A percentile compares a stretch with the other conserved stretches of the same genome.
These are phyloP conservation scores for Homarus gammarus DNA, from an alignment of 2,888 invertebrate genomes.

Conservation along the genomic window DNA sequence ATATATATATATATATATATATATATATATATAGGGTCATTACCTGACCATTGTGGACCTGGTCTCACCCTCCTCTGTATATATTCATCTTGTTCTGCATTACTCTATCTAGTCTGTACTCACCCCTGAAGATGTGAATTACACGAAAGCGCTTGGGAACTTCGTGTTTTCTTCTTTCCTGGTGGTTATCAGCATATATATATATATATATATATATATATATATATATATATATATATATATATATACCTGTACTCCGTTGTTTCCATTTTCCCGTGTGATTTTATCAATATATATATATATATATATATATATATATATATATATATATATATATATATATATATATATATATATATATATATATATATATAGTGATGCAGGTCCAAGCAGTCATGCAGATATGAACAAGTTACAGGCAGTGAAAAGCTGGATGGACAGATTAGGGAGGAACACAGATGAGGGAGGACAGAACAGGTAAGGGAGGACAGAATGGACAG, in stretches of 20 bases:
- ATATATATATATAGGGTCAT: no score
- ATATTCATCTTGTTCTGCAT: no score
- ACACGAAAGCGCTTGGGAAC: no score
- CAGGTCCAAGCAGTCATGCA: neutral
- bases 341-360: neutral
- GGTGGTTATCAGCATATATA: no score
- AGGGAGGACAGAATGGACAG: neutral
- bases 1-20: no score
- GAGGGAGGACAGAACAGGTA: neutral
- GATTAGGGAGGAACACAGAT: neutral
- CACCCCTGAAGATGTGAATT: no score
- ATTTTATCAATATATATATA: neutral
- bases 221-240: constrained; percentile 30
- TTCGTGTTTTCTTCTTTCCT: no score
- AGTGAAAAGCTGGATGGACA: neutral
- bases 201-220: constrained; percentile 1
- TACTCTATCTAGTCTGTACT: no score
- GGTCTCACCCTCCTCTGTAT: neutral
- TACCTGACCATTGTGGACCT: neutral
- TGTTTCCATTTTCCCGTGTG: neutral
- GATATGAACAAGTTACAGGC: neutral
- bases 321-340: constrained; percentile 23
- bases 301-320: neutral
- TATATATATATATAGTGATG: no score
- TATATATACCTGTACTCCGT: constrained; percentile 11